Evolutionary conservation across 2,113 vertebrate genomes (phyloP), one percentile per base, ranked within the genome.

Genomic region (Puntigrus tetrazona): DNA sequence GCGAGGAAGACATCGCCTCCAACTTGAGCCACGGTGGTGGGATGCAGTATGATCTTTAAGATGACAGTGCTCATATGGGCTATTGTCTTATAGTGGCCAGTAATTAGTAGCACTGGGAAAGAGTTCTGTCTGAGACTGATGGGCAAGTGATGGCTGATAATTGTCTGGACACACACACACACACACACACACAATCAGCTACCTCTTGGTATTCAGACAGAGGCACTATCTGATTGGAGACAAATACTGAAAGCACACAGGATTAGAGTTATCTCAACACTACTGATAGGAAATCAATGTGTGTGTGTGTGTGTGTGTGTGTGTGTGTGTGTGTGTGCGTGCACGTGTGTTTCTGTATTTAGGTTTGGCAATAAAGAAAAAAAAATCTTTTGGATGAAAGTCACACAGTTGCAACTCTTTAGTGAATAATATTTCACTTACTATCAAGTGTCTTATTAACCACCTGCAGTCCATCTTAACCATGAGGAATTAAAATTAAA

Each of bases 271-370:
- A 85, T 87, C 85, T 78, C 55, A 70, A 65, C n/a, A 47, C 41
- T 34, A 81, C 72, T 88, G 82, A 90, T 88, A 59, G 52, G 36
- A 88, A 90, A 89, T 88, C 84, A 87, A 86, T 86, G 41, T 63
- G 3, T 69, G 34, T 70, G 25, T 47, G 38, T 31, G 36, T 75
- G 47, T 57, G 5, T 4, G n/a, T 43, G 31, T 74, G 20, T 57
- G 22, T 55, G 10, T 67, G n/a, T 83, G 55, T 47, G 18, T n/a
- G 18, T 50, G 38, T 55, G 76, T 29, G 27, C 16, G 59, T 29
- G 59, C 8, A 14, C 61, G 29, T 41, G 11, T 31, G 43, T 55
- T n/a, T 22, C 22, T 57, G 52, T 52, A 31, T 4, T 27, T 16
- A 20, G n/a, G 14, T 73, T 43, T 59, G 63, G 22, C 20, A 57